Base-by-base conservation (phyloP, 2,888 invertebrate species). In the Calephelis perditalis region DNA sequence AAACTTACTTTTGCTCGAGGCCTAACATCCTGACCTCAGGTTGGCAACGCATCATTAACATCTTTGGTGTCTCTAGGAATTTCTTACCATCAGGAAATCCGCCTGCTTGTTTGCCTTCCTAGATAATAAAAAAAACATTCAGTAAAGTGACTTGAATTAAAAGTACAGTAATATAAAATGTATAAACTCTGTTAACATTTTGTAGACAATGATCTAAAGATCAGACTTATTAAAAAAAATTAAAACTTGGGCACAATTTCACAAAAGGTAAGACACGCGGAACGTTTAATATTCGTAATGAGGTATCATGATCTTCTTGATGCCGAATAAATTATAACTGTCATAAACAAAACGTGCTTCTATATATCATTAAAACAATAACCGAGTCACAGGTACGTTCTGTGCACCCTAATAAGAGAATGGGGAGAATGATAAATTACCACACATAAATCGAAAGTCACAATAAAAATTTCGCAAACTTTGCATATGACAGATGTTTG, bases 311-410 rank as follows among this genome's bases (percentile, higher is more conserved):
- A 52, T 52, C 11, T 35, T 36, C n/a, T 35, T 37, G 59, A 60
- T 65, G 58, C 60, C 59, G 66, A 63, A 73, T 75, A 73, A 75
- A 76, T 78, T 73, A 73, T 73, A 74, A 68, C 69, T 71, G 71
- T 68, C 74, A 61, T 65, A 40, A 63, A 63, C 70, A 71, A 68
- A 70, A 71, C 70, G 73, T 69, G 68, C 62, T 56, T 63, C 61
- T 65, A 74, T 76, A 71, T 72, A 76, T 78, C 72, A 75, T 61
- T 68, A 60, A 62, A 69, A 73, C 74, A 73, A 73, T 75, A 69
- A 70, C 59, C 59, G 64, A 63, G 60, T 58, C 35, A 45, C 56
- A 60, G 60, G 56, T 54, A 12, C 36, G 54, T 54, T 43, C 36
- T 43, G 52, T 44, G 11, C 44, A 52, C 44, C 44, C 11, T 37